Percentiles rank a stretch among this genome's conserved stretches.
phyloP scores from a whole-genome alignment of 2,113 vertebrate species.

The Phaethon lepturus region DNA sequence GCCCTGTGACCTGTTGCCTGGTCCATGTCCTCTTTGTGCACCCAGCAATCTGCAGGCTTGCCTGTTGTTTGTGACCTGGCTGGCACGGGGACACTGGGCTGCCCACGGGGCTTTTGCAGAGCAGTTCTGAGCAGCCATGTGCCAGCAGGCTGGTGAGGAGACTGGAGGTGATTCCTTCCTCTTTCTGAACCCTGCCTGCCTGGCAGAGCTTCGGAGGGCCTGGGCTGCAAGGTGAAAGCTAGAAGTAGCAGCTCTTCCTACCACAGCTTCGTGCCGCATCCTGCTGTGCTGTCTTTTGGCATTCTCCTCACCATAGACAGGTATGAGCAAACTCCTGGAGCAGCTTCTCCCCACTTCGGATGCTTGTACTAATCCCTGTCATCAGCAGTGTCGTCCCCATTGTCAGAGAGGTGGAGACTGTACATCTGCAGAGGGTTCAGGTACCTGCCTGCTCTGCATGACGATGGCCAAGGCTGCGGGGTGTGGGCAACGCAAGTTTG shows the following conservation, averaged over 20 bases:
- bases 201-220: neutral
- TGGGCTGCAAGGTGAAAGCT: neutral
- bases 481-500: neutral
- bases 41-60: neutral
- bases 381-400: neutral
- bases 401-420: too few relatives aligned
- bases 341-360: neutral
- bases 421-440: neutral
- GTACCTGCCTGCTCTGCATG: neutral
- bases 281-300: neutral
- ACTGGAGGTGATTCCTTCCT: neutral
- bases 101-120: neutral
- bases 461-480: neutral
- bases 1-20: neutral
- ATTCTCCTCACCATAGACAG: neutral
- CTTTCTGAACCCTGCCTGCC: neutral
- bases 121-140: neutral
- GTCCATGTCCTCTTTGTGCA: neutral
- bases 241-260: neutral
- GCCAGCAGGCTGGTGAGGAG: neutral
- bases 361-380: neutral
- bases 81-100: too few relatives aligned
- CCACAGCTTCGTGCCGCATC: neutral
- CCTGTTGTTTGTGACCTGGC: too few relatives aligned
- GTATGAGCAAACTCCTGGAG: neutral